Conservation (phyloP, 2,113 vertebrate species). For the Protomyctophum bolini region DNA sequence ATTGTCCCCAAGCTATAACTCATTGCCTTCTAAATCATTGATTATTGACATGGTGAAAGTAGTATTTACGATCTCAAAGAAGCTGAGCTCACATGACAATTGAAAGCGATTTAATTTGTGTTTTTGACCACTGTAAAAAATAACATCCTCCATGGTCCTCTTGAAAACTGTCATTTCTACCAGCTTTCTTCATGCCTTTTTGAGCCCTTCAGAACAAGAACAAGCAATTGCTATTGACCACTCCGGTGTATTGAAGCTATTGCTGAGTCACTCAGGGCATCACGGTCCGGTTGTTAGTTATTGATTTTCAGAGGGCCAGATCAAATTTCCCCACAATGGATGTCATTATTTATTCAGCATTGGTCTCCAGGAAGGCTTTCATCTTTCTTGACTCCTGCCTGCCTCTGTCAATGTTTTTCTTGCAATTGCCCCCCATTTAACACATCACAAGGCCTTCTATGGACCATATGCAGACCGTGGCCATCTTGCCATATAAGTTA, state of each 20-base stretch:
- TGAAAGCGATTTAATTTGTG: conserved; percentile 26
- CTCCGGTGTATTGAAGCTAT: conserved; percentile 62
- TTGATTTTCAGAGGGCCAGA: conserved; percentile 71
- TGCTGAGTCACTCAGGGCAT: conserved; percentile 73
- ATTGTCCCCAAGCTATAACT: conserved; percentile 23
- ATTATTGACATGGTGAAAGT: conserved; percentile 31
- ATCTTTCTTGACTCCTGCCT: conserved; percentile 55
- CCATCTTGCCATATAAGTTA: too few species aligned
- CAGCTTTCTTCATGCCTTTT: conserved; percentile 33
- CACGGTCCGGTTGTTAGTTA: conserved; percentile 68
- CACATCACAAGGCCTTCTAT: too few species aligned
- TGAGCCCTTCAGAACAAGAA: conserved; percentile 41
- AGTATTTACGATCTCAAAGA: conserved; percentile 26
- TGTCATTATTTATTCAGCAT: conserved; percentile 75
- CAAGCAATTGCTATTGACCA: conserved; percentile 59
- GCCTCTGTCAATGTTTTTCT: conserved; percentile 38
- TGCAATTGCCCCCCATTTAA: conserved; percentile 44
- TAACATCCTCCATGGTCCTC: conserved; percentile 30
- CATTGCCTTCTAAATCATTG: conserved; percentile 30
- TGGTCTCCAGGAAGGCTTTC: conserved; percentile 58
- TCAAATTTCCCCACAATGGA: conserved; percentile 72
- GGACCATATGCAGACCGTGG: too few species aligned
- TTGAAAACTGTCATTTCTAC: conserved; percentile 25
- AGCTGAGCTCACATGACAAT: conserved; percentile 31
- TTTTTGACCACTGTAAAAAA: background rate